phyloP scores from a whole-genome alignment of 2,113 vertebrate genomes.

The Psilopsiagon aymara region DNA sequence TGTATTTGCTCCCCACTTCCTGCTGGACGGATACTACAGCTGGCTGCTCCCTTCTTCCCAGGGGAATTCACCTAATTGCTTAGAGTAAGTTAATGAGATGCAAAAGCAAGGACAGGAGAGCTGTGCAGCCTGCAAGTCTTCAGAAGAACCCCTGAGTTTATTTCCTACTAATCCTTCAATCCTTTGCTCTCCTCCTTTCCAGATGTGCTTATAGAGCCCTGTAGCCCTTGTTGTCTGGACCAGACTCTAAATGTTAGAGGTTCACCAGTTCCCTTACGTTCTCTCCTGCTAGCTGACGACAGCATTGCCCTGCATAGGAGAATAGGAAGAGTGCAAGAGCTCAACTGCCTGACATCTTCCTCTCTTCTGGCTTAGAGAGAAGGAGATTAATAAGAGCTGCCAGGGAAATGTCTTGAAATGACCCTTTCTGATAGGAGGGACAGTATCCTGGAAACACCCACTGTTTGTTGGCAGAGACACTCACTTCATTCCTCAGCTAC shows the following conservation, averaged over 20 bases:
- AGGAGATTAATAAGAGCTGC: slow-evolving; percentile 13
- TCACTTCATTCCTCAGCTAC: background rate
- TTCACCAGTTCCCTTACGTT: background rate
- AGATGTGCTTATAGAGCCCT: background rate
- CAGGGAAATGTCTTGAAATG: slow-evolving; percentile 29
- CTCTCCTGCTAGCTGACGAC: background rate
- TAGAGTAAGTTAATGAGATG: background rate
- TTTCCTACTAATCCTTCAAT: background rate
- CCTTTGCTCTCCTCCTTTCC: background rate
- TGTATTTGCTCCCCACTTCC: background rate
- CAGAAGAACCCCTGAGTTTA: background rate
- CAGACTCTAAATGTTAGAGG: background rate
- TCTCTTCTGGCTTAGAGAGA: slow-evolving; percentile 6
- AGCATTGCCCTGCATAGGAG: slow-evolving; percentile 5
- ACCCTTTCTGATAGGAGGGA: slow-evolving; percentile 26
- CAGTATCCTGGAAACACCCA: slow-evolving; percentile 32
- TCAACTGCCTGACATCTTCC: slow-evolving; percentile 14
- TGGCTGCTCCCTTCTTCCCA: background rate
- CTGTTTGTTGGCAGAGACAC: slow-evolving; percentile 6
- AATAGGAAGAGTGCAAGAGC: background rate
- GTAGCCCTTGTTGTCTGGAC: background rate
- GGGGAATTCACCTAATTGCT: background rate
- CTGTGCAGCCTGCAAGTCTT: background rate
- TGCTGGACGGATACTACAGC: background rate
- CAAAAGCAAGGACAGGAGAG: background rate